phyloP scores from a whole-genome alignment of 2,797 vertebrate species.

The Premnoplex brunnescens region DNA sequence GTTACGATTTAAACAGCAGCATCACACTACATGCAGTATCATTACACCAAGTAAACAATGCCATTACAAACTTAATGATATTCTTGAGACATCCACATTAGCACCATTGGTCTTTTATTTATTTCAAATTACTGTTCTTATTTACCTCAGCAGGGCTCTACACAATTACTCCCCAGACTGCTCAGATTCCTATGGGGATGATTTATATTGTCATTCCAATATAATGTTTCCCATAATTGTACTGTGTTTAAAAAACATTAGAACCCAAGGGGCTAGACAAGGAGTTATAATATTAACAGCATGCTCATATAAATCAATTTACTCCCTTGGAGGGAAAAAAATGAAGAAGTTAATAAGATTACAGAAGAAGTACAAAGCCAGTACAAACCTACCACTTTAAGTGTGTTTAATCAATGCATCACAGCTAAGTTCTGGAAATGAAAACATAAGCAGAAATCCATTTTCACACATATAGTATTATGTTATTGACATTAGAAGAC shows the following conservation, averaged over 20 bases:
- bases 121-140: slow-evolving; percentile 80
- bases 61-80: slow-evolving; percentile 49
- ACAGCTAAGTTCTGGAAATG: not conserved
- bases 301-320: slow-evolving; percentile 77
- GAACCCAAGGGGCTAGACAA: slow-evolving; percentile 71
- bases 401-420: slow-evolving; percentile 7
- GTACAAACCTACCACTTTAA: not conserved
- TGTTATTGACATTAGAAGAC: not conserved
- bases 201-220: slow-evolving; percentile 75
- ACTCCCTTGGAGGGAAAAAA: slow-evolving; percentile 67
- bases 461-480: not conserved
- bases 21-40: slow-evolving; percentile 22
- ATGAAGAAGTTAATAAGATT: slow-evolving; percentile 28
- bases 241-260: slow-evolving; percentile 73
- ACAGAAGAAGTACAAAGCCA: slow-evolving; percentile 23
- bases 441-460: not conserved
- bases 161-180: slow-evolving; percentile 50
- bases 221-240: slow-evolving; percentile 69
- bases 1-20: slow-evolving; percentile 16
- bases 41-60: slow-evolving; percentile 54
- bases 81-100: slow-evolving; percentile 69
- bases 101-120: slow-evolving; percentile 77
- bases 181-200: slow-evolving; percentile 61
- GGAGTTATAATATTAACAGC: slow-evolving; percentile 74
- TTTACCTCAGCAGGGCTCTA: slow-evolving; percentile 70